Percentiles rank a stretch among this genome's conserved stretches.
Evolutionary conservation across 2,797 vertebrate genomes (phyloP).

Genomic region (Danio albolineatus): DNA sequence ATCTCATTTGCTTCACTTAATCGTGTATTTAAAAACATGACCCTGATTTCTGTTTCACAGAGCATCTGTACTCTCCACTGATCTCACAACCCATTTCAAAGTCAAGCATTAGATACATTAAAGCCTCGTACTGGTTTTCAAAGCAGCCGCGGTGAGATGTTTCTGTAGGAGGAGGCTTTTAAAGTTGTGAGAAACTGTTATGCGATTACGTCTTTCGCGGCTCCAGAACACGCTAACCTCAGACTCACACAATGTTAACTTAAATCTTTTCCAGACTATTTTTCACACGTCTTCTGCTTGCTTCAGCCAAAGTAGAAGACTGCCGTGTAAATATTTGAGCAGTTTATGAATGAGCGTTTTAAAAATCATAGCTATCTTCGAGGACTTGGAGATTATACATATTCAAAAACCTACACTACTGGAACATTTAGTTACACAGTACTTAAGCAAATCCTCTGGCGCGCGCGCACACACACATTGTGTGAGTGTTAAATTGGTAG

Average conservation of each 20-base stretch:
- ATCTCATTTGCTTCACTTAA: constrained; percentile 38
- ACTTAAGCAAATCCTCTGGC: constrained; percentile 29
- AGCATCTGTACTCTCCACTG: constrained; percentile 15
- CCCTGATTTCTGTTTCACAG: constrained; percentile 18
- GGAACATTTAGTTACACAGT: constrained; percentile 48
- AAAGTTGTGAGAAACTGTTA: constrained; percentile 26
- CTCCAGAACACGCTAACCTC: constrained; percentile 23
- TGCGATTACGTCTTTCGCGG: constrained; percentile 35
- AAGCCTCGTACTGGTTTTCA: constrained; percentile 5
- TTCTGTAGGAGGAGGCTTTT: constrained; percentile 31
- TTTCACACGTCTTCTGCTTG: constrained; percentile 21
- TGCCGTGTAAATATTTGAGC: constrained; percentile 35
- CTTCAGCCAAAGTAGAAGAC: constrained; percentile 24
- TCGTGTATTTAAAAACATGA: constrained; percentile 40
- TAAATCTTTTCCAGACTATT: constrained; percentile 21
- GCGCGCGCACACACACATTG: neutral
- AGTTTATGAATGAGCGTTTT: constrained; percentile 53
- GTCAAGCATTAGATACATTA: constrained; percentile 28
- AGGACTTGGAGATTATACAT: constrained; percentile 56
- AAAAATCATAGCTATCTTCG: constrained; percentile 60
- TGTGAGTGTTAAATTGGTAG: constrained; percentile 32
- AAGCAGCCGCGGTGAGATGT: constrained; percentile 25
- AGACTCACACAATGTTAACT: constrained; percentile 12
- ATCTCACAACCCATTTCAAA: constrained; percentile 26
- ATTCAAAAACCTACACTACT: constrained; percentile 48